Base-by-base conservation (phyloP, 2,113 vertebrate species). In the Gymnarchus niloticus region DNA sequence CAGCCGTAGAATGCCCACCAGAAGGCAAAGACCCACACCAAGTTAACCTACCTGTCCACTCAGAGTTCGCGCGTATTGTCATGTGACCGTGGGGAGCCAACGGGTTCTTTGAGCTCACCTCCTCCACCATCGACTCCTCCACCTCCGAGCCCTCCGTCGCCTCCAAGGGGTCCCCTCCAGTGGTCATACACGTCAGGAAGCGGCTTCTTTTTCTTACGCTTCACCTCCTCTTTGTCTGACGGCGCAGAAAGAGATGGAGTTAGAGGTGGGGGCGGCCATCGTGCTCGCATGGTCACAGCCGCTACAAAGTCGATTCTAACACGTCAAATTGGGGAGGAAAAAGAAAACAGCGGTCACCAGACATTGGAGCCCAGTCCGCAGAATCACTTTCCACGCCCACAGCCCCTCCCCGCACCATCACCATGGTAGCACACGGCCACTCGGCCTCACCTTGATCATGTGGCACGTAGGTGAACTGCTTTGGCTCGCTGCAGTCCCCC, bases 391-490 rank as follows among this genome's bases (percentile, higher is more conserved):
- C 25, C 59, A 8, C 33, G 23, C 59, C 25, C 59, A 33, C 33
- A 6, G 3, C 2, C 61, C 61, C 14, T 69, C 10, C 28, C 28
- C 28, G 14, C 19, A 2, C 19, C 28, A 7, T 73, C 33, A 6
- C 65, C 33, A 21, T 6, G 65, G 65, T 73, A 73, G 41, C 33
- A 37, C 65, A 69, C 28, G 33, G 65, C 65, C 4, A 73, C 28
- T n/a, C 33, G 1, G 14, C 65, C 90, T 91, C 89, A 98, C 98
- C 98, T 96, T 96, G 96, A 86, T 96, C 94, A 56, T 97, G 94
- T 0, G 98, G 98, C 57, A 98, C 94, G 90, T 99, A 99, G 81
- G 98, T 99, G 91, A 99, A 99, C 91, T 98, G 97, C 88, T 98
- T 99, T 88, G 98, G 97, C 89, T 99, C 97, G 0, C 98, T 99